Evolutionary conservation across 2,888 invertebrate genomes (phyloP).

Genomic region (Coenonympha arcania): DNA sequence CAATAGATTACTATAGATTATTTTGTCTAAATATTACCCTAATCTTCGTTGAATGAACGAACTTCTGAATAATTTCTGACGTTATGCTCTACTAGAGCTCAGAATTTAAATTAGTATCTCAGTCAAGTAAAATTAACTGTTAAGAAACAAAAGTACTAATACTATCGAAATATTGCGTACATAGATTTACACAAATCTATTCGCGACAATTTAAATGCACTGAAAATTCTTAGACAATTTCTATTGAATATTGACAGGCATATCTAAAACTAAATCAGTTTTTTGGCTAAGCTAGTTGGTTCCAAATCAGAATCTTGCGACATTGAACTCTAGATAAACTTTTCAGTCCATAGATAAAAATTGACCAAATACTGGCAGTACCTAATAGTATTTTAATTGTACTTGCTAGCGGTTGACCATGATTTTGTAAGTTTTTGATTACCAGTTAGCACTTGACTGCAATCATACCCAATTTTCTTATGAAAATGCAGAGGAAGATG

Average conservation of each 20-base stretch:
- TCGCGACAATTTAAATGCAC: background rate
- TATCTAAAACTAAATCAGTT: constrained; percentile 3
- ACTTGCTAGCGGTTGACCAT: no score
- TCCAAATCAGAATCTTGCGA: background rate
- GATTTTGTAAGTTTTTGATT: no score
- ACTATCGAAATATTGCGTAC: background rate
- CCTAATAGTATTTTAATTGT: no score
- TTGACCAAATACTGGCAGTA: no score
- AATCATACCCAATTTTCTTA: no score
- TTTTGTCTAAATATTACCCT: no score
- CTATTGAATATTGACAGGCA: background rate
- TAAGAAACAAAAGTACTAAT: background rate
- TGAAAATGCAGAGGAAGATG: no score
- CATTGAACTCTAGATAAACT: background rate
- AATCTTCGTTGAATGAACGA: no score
- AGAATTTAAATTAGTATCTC: background rate
- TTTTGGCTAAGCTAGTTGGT: background rate
- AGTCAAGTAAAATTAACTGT: background rate
- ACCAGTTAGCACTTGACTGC: no score
- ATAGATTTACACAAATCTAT: background rate
- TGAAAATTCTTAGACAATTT: background rate
- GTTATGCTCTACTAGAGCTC: background rate
- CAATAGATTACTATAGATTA: no score
- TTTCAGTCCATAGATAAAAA: background rate
- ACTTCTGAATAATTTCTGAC: background rate